These are phyloP conservation scores for Thunnus maccoyii DNA, from an alignment of 2,113 vertebrate species.

Conservation along the genomic window DNA sequence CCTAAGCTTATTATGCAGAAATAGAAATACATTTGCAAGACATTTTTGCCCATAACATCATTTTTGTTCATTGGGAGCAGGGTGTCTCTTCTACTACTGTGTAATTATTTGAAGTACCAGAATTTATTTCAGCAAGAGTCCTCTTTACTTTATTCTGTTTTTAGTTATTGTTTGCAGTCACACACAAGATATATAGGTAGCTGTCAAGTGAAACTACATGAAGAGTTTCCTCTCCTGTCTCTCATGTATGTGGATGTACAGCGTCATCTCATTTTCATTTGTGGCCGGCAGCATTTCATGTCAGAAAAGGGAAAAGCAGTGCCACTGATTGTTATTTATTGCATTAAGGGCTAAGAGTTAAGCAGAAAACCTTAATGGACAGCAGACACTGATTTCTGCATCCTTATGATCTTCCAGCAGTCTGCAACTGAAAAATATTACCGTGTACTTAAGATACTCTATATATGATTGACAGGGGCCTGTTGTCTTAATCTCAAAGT, in stretches of 20 bases:
- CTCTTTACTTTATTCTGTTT: background rate
- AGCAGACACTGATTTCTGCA: background rate
- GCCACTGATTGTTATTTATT: constrained; percentile 16
- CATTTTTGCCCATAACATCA: background rate
- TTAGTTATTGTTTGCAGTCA: constrained; percentile 11
- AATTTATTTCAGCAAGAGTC: background rate
- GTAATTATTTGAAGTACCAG: background rate
- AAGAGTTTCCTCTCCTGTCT: background rate
- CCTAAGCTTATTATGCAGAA: constrained; percentile 41
- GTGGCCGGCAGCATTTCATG: constrained; percentile 29
- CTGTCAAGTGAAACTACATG: constrained; percentile 16
- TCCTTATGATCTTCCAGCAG: background rate
- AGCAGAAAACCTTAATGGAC: background rate
- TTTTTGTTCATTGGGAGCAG: background rate
- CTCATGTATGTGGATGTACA: constrained; percentile 28
- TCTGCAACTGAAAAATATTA: background rate
- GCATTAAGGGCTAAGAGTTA: no score
- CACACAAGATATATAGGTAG: background rate
- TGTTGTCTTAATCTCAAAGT: background rate
- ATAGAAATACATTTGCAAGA: constrained; percentile 32
- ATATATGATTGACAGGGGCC: constrained; percentile 1
- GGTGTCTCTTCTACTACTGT: background rate
- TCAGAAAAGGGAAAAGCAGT: constrained; percentile 20
- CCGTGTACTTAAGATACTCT: background rate
- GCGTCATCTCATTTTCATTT: constrained; percentile 24